Percentiles rank a stretch among this genome's conserved stretches.
These are phyloP conservation scores for Battus philenor DNA, from an alignment of 1,140 invertebrate genomes.

Conservation along the genomic window DNA sequence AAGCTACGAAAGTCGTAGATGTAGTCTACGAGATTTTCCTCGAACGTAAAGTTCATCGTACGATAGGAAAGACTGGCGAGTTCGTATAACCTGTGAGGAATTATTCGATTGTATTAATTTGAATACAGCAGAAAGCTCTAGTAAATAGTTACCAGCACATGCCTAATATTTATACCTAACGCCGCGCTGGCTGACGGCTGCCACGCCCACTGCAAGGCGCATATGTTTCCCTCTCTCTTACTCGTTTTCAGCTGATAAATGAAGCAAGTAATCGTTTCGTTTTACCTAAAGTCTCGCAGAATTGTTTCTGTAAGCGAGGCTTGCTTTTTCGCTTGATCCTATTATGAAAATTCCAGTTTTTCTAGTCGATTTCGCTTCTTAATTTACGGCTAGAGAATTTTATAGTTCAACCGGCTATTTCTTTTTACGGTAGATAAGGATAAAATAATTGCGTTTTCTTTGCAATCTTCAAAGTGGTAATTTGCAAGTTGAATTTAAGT, in stretches of 20 bases:
- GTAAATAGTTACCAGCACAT: slow-evolving; percentile 14
- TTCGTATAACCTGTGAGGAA: too few species aligned
- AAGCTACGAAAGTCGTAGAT: too few species aligned
- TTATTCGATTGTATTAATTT: slow-evolving; percentile 1
- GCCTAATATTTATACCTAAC: slow-evolving; percentile 16
- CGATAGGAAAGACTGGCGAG: too few species aligned
- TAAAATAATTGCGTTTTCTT: too few species aligned
- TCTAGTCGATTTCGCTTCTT: background rate
- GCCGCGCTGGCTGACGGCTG: background rate
- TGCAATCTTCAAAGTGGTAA: too few species aligned
- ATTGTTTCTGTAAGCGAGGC: slow-evolving; percentile 15
- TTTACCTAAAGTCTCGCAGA: slow-evolving; percentile 14
- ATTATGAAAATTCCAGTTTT: slow-evolving; percentile 14
- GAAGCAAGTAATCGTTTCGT: slow-evolving; percentile 15
- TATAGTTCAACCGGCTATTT: background rate
- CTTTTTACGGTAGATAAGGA: too few species aligned
- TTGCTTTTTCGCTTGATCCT: slow-evolving; percentile 13
- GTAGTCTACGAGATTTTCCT: too few species aligned
- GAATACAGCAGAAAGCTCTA: background rate
- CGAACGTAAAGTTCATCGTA: background rate
- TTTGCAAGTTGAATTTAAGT: too few species aligned
- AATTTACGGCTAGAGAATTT: slow-evolving; percentile 4
- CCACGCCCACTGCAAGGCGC: slow-evolving; percentile 14
- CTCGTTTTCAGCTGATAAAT: slow-evolving; percentile 17
- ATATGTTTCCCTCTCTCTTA: slow-evolving; percentile 13